Evolutionary conservation across 1,140 invertebrate genomes (phyloP).

Genomic region (Zaprionus inermis): DNA sequence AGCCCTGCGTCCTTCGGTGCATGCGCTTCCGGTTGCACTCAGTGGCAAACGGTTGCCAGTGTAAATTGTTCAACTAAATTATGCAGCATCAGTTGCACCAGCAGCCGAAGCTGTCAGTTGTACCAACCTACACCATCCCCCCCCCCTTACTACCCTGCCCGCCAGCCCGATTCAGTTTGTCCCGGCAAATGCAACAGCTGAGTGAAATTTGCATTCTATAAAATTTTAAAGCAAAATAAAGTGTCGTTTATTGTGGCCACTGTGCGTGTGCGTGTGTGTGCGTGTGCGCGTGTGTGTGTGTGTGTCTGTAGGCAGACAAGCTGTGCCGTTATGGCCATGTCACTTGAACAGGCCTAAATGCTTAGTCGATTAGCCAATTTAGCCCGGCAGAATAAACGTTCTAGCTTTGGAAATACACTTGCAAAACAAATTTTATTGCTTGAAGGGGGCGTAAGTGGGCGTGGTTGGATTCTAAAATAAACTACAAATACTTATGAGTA

Average conservation of each 20-base stretch:
- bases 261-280: slow-evolving; percentile 9
- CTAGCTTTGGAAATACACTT: too few relatives aligned
- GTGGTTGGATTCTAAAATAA: too few relatives aligned
- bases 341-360: neutral
- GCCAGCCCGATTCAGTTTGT: neutral
- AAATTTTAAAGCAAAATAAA: slow-evolving; percentile 75
- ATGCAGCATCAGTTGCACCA: slow-evolving; percentile 79
- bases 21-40: slow-evolving; percentile 82
- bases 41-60: slow-evolving; percentile 66
- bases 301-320: slow-evolving; percentile 1
- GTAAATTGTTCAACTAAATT: slow-evolving; percentile 83
- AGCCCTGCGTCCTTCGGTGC: slow-evolving; percentile 31
- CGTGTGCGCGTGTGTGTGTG: slow-evolving; percentile 10
- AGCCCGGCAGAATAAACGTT: too few relatives aligned
- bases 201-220: slow-evolving; percentile 71
- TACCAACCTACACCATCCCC: neutral
- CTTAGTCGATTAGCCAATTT: neutral
- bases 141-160: neutral
- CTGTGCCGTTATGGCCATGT: neutral
- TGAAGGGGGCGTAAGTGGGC: too few relatives aligned
- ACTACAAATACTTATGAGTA: too few relatives aligned
- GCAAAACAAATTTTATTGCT: too few relatives aligned
- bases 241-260: slow-evolving; percentile 45
- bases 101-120: slow-evolving; percentile 54
- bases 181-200: slow-evolving; percentile 61